Evolutionary conservation across 1,140 invertebrate genomes (phyloP).

Genomic region (Oryzaephilus surinamensis): DNA sequence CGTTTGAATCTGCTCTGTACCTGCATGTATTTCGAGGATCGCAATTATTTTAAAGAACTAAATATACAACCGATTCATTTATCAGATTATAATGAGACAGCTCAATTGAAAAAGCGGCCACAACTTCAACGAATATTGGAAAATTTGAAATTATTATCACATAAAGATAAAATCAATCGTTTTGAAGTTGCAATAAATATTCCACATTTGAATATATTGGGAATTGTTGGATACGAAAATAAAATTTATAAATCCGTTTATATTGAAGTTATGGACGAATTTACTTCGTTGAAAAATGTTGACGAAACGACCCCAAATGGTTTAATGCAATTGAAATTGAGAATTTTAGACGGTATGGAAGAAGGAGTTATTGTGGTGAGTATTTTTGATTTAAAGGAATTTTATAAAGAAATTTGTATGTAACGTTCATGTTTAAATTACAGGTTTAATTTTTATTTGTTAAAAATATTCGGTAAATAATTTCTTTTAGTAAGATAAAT

Average conservation of each 20-base stretch:
- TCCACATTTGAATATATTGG: slow-evolving; percentile 30
- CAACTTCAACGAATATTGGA: slow-evolving; percentile 18
- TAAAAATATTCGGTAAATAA: too few species aligned
- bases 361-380: slow-evolving; percentile 28
- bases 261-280: slow-evolving; percentile 33
- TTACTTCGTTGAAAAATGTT: slow-evolving; percentile 26
- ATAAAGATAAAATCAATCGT: slow-evolving; percentile 10
- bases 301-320: slow-evolving; percentile 20
- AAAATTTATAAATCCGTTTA: slow-evolving; percentile 27
- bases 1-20: slow-evolving; percentile 28
- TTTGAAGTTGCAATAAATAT: slow-evolving; percentile 27
- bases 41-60: slow-evolving; percentile 19
- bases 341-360: slow-evolving; percentile 23
- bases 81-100: background rate
- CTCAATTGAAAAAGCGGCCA: slow-evolving; percentile 25
- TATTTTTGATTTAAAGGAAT: slow-evolving; percentile 9
- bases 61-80: slow-evolving; percentile 11
- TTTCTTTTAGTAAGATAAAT: too few species aligned
- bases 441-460: too few species aligned
- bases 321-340: slow-evolving; percentile 29
- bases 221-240: slow-evolving; percentile 29
- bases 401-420: too few species aligned
- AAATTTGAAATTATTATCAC: slow-evolving; percentile 17
- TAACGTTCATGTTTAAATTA: too few species aligned
- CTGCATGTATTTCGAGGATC: slow-evolving; percentile 30